Evolutionary conservation across 2,113 vertebrate genomes (phyloP).

Genomic region (Oncorhynchus tshawytscha): DNA sequence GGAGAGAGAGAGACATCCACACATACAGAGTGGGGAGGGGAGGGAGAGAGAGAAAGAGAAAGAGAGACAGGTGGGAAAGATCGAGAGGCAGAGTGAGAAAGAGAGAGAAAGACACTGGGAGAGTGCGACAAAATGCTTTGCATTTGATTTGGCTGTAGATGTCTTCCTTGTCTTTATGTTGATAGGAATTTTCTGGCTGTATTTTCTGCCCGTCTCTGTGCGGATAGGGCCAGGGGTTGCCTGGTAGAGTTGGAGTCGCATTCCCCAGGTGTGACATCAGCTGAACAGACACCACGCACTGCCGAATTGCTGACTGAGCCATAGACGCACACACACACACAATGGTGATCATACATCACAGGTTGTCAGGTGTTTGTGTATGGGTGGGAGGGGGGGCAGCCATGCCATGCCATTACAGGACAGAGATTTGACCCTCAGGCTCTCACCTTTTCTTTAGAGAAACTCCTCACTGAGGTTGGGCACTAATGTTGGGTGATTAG

Average conservation of each 20-base stretch:
- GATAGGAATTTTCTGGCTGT: constrained; percentile 13
- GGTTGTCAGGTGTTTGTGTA: too few species aligned
- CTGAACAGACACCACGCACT: constrained; percentile 44
- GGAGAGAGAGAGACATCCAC: constrained; percentile 37
- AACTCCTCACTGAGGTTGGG: too few species aligned
- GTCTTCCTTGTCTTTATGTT: neutral
- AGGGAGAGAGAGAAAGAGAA: constrained; percentile 12
- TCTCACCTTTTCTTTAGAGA: too few species aligned
- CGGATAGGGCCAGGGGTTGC: constrained; percentile 32
- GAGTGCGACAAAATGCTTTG: neutral
- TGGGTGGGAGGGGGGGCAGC: too few species aligned
- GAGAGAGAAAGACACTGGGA: constrained; percentile 13
- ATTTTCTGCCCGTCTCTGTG: too few species aligned
- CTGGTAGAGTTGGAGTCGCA: constrained; percentile 45
- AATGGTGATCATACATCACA: neutral
- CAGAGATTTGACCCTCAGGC: too few species aligned
- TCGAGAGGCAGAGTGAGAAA: constrained; percentile 30
- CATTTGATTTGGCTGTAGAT: neutral
- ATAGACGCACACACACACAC: constrained; percentile 22
- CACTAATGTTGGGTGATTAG: too few species aligned
- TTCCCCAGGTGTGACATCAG: constrained; percentile 60
- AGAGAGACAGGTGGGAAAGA: neutral
- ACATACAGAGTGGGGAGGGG: constrained; percentile 20
- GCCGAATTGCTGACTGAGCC: constrained; percentile 62
- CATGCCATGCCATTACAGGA: too few species aligned